These are phyloP conservation scores for Corapipo altera DNA, from an alignment of 2,113 vertebrate species.

Conservation along the genomic window DNA sequence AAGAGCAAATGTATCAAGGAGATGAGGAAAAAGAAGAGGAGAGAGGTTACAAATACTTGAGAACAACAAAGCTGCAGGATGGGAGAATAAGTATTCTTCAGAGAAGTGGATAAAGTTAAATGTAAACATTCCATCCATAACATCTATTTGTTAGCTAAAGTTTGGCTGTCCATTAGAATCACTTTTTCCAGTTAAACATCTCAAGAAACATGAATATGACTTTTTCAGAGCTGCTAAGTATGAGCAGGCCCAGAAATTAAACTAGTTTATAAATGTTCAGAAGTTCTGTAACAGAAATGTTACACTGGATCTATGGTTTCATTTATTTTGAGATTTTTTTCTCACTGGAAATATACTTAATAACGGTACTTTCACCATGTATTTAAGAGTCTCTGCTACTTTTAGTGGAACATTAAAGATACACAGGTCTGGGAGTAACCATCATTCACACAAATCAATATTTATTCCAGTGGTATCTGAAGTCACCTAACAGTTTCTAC, in stretches of 20 bases:
- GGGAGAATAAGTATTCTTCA: background rate
- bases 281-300: background rate
- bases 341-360: background rate
- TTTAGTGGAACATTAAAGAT: background rate
- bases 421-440: background rate
- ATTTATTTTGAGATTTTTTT: background rate
- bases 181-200: background rate
- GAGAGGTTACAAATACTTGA: background rate
- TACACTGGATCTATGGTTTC: background rate
- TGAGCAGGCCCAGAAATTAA: background rate
- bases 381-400: background rate
- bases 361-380: background rate
- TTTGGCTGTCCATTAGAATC: background rate
- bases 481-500: background rate
- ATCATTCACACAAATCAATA: background rate
- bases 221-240: background rate
- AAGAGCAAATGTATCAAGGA: rapidly evolving
- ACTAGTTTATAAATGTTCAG: background rate
- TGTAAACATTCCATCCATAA: background rate
- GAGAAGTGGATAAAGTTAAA: background rate
- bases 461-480: background rate
- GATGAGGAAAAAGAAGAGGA: background rate
- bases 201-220: background rate
- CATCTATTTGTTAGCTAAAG: background rate
- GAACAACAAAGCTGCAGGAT: background rate